Percentiles rank a stretch among this genome's conserved stretches.
These are phyloP conservation scores for Capromys pilorides DNA, from an alignment of 2,797 vertebrate species.

Conservation along the genomic window DNA sequence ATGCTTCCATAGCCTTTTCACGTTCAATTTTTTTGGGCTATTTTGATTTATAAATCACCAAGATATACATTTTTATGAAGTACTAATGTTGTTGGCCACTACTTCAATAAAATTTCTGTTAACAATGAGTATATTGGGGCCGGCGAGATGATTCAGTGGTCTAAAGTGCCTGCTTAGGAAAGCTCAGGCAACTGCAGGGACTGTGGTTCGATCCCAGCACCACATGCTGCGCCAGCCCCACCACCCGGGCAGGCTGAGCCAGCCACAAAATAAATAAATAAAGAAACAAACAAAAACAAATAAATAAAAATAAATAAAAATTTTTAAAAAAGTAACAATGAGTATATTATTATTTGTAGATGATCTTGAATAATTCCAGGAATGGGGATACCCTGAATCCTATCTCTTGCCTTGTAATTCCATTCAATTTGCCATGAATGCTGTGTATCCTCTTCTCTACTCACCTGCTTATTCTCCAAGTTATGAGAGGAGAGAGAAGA, in stretches of 20 bases:
- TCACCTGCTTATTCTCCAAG: background rate
- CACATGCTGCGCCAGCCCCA: too few relatives aligned
- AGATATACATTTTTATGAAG: conserved; percentile 41
- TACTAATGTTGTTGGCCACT: background rate
- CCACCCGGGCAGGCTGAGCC: too few relatives aligned
- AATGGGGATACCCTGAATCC: conserved; percentile 93
- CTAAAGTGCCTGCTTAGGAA: too few relatives aligned
- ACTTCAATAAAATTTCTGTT: conserved; percentile 27
- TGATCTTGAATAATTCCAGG: conserved; percentile 97
- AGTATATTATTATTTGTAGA: conserved; percentile 86
- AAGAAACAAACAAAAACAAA: too few relatives aligned
- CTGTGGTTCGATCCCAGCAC: too few relatives aligned
- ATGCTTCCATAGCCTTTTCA: background rate
- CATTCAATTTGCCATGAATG: background rate
- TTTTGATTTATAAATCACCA: conserved; percentile 25
- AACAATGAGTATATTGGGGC: conserved; percentile 36
- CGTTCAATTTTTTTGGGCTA: background rate
- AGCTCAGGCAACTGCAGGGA: too few relatives aligned
- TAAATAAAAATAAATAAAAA: too few relatives aligned
- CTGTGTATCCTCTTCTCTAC: background rate
- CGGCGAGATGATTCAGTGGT: too few relatives aligned
- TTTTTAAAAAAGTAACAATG: too few relatives aligned
- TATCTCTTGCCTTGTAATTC: background rate
- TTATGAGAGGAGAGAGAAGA: background rate
- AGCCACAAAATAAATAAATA: too few relatives aligned